phyloP scores from a whole-genome alignment of 2,888 invertebrate genomes.

The Phrixothrix hirtus region DNA sequence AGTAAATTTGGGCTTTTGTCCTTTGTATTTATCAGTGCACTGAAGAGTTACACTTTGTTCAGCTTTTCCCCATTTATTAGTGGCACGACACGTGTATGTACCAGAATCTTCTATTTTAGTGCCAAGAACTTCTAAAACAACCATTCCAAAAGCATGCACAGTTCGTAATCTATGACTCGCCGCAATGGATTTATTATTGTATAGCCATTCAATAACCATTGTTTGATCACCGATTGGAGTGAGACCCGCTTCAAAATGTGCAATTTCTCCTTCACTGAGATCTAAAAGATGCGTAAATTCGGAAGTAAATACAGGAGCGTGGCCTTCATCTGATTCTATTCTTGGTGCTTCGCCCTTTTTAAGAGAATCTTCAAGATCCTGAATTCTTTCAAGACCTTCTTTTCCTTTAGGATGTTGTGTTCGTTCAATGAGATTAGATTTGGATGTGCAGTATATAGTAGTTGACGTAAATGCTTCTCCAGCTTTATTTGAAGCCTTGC shows the following conservation, averaged over 20 bases:
- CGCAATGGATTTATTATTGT: conserved; percentile 85
- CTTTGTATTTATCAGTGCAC: conserved; percentile 82
- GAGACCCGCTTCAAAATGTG: conserved; percentile 96
- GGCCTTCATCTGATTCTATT: conserved; percentile 76
- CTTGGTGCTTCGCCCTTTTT: conserved; percentile 70
- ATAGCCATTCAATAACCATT: conserved; percentile 96
- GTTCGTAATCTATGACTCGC: conserved; percentile 90
- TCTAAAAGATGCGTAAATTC: conserved; percentile 82
- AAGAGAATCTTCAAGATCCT: conserved; percentile 85
- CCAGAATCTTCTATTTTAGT: conserved; percentile 93
- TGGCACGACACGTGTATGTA: conserved; percentile 84
- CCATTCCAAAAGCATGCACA: conserved; percentile 97
- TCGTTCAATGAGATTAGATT: conserved; percentile 80
- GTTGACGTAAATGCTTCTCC: conserved; percentile 93
- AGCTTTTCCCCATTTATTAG: conserved; percentile 86
- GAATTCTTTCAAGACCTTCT: conserved; percentile 88
- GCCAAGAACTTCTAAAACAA: conserved; percentile 93
- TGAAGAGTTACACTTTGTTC: conserved; percentile 82
- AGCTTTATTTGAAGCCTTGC: conserved; percentile 84
- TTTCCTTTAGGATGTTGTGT: conserved; percentile 96
- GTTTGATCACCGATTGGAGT: conserved; percentile 92
- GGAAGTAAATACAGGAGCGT: conserved; percentile 86
- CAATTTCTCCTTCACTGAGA: conserved; percentile 92
- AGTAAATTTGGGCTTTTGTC: conserved; percentile 86
- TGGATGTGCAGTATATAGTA: conserved; percentile 81